Evolutionary conservation across 2,888 invertebrate species (phyloP), one percentile per base, ranked within the genome.

Genomic region (Pandemis cinnamomeana): DNA sequence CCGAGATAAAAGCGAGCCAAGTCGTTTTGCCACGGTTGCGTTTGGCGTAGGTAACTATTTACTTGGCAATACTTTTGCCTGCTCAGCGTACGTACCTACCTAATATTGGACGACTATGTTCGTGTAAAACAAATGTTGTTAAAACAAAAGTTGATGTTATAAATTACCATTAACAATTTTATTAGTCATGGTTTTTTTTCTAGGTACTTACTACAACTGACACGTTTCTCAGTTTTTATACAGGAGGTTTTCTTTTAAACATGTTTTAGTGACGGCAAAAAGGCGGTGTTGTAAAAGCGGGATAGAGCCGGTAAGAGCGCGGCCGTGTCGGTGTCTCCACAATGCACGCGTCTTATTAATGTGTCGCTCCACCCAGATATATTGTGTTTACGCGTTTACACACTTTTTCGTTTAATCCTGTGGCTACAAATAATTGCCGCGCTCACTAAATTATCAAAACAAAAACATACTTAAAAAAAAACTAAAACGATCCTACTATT

Each of bases 281-380:
- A 64, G 64, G 64, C 46, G 27, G 64, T 27, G 44, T 46, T 73
- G 27, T 64, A 64, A 63, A 68, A 58, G 64, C 36, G 60, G 8
- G 61, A 61, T 68, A 58, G 66, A 10, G 36, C 55, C 62, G 84
- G 87, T 88, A 90, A 91, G 88, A 91, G 88, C 86, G 84, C 89
- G 89, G 85, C 90, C 15, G 86, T 91, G 92, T 93, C 90, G 84
- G 85, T 84, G 89, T 86, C 84, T 88, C 87, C 88, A 88, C 90
- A 89, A 91, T 88, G 91, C 89, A 88, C 83, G 86, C 80, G 82
- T 86, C 89, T 91, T 92, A 93, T 93, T 92, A 93, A 93, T 89
- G 80, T 85, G 86, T 84, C 86, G 86, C 87, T 86, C 83, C 85
- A 80, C 80, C 80, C 80, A 87, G 88, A 89, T 90, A 91, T 90